These are phyloP conservation scores for Pogonomyrmex barbatus DNA, from an alignment of 1,140 invertebrate genomes.

Conservation along the genomic window DNA sequence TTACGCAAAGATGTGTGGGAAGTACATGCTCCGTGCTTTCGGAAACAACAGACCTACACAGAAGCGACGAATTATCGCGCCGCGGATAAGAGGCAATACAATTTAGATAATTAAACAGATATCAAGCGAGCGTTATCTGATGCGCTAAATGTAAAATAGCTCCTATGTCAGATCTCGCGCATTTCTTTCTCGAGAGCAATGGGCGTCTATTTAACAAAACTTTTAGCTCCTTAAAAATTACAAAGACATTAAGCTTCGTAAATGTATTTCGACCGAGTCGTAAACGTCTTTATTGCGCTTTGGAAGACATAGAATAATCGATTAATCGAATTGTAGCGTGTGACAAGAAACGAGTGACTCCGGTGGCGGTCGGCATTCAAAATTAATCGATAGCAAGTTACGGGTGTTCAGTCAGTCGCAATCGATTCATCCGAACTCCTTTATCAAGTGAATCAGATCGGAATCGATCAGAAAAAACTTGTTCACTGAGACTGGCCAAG, in stretches of 20 bases:
- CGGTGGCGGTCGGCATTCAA: constrained; percentile 34
- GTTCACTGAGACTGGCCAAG: constrained; percentile 67
- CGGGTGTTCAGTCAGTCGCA: constrained; percentile 63
- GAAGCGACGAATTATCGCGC: constrained; percentile 57
- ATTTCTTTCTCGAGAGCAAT: constrained; percentile 10
- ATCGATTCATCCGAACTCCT: constrained; percentile 67
- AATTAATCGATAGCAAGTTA: constrained; percentile 70
- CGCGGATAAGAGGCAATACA: constrained; percentile 75
- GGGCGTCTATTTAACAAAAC: constrained; percentile 7
- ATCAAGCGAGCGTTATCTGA: constrained; percentile 70
- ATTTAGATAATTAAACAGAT: constrained; percentile 82
- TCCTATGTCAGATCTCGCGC: constrained; percentile 44
- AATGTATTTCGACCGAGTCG: not conserved
- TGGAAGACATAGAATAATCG: not conserved
- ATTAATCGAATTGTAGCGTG: constrained; percentile 14
- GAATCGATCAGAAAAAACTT: constrained; percentile 66
- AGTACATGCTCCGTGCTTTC: constrained; percentile 49
- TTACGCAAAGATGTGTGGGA: constrained; percentile 44
- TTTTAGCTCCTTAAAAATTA: constrained; percentile 2
- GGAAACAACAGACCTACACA: constrained; percentile 54
- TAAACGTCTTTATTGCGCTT: not conserved
- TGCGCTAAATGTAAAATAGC: constrained; percentile 71
- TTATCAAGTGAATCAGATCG: constrained; percentile 71
- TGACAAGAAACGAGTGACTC: constrained; percentile 48
- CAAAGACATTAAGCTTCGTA: not conserved